phyloP scores from a whole-genome alignment of 1,140 invertebrate genomes.

The Panagrolaimus sp. region DNA sequence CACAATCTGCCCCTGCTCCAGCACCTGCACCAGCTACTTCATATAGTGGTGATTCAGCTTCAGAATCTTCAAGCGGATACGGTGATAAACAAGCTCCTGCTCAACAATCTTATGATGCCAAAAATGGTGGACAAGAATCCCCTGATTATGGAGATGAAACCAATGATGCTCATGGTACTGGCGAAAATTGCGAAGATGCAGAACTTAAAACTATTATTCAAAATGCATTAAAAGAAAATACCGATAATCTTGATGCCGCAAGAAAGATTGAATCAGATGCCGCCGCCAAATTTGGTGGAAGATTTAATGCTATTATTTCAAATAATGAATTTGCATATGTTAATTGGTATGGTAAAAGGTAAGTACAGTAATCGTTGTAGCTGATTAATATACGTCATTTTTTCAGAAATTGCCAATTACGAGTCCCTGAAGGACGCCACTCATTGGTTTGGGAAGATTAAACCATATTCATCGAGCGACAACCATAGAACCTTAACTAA shows the following conservation, averaged over 20 bases:
- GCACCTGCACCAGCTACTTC: conserved; percentile 1
- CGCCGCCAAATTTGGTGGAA: conserved; percentile 40
- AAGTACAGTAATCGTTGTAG: too few species aligned
- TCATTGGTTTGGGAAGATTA: conserved; percentile 48
- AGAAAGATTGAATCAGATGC: conserved; percentile 46
- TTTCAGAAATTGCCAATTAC: conserved; percentile 38
- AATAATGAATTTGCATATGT: conserved; percentile 48
- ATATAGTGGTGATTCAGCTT: neutral
- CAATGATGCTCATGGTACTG: conserved; percentile 18
- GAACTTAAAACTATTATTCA: conserved; percentile 38
- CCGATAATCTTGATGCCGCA: conserved; percentile 43
- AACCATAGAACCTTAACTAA: too few species aligned
- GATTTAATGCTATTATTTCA: conserved; percentile 47
- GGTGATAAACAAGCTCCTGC: too few species aligned
- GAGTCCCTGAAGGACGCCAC: conserved; percentile 36
- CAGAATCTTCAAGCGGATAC: neutral
- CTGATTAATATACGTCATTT: too few species aligned
- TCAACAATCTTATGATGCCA: conserved; percentile 12
- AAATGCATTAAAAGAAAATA: conserved; percentile 16
- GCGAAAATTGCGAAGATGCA: conserved; percentile 38
- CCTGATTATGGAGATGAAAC: conserved; percentile 35
- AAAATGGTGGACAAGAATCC: conserved; percentile 7
- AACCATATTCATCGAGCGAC: neutral
- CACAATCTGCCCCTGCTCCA: neutral
- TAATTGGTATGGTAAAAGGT: conserved; percentile 44